Evolutionary conservation across 37 sponge, comb jelly and placozoan genomes (phyloP), one percentile per base, ranked within the genome.

Genomic region (Ianthella basta): DNA sequence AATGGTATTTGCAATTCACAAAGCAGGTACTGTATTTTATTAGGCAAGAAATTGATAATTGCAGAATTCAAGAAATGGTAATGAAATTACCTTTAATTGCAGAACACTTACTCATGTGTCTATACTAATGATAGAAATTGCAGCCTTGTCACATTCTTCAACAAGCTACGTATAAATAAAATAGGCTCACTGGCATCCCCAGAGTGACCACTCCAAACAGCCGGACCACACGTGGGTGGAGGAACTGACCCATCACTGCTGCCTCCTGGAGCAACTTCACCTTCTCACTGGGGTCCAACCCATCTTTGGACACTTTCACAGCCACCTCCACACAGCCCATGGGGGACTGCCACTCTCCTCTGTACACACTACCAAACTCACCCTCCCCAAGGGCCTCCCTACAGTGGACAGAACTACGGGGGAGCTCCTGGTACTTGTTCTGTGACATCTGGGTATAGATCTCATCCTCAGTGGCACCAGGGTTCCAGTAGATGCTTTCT

Each of bases 211-310:
- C 66, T 64, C 66, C 66, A 64, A 29, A 64, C 20, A 64, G 14
- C 27, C 66, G 66, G 23, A 64, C 66, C 23, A 64, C 66, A 10
- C 23, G 23, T 12, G 23, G 14, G 23, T 64, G 66, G 27, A 16
- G 14, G 23, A 64, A 64, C 66, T 64, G 66, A 29, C 66, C 66
- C 66, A 64, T 64, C n/a, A 16, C n/a, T 10, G 66, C 66, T 64
- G 66, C 66, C n/a, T 64, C 66, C 66, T 64, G 66, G 20, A 64
- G 66, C 29, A 64, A 30, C 23, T 64, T 64, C 66, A 64, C n/a
- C 27, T 30, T 64, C 14, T 64, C 66, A 10, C 27, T 30, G 14
- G 66, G 27, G 66, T 64, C 66, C n/a, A n/a, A n/a, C 8, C 29
- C 66, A 64, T 64, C 23, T 10, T 12, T 64, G 23, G 66, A 64